Base-by-base conservation (phyloP, 1,140 invertebrate species). In the Apis laboriosa region DNA sequence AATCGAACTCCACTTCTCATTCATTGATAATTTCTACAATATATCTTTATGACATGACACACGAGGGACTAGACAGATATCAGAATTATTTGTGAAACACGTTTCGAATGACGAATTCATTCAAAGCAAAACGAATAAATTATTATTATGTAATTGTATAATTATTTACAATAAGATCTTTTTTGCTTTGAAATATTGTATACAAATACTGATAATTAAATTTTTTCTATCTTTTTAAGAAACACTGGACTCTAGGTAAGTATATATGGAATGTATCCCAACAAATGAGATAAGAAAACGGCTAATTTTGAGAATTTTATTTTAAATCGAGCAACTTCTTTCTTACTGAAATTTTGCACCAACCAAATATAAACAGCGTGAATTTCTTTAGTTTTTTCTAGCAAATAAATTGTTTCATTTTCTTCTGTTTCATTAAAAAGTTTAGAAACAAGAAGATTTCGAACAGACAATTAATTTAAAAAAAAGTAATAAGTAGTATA, bases 11-110 rank as follows among this genome's bases (percentile, higher is more conserved):
- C 34, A 34, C 63, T 56, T 80, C 53, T 58, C 72, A 43, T 81
- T 76, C 73, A 76, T 81, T 68, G 63, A 76, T 76, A 67, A 53
- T 80, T 75, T 24, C 28, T 24, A 28, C 72, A 63, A 74, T 24
- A 15, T 24, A 74, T 63, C n/a, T 34, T 74, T 51, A 2, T 71
- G n/a, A 49, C 19, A 2, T 19, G 19, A 21, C 5, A 19, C 3
- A 21, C 19, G 51, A 58, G 21, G 5, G 15, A 51, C 55, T 49
- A n/a, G 19, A 49, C 2, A 34, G 34, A 17, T 19, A 56, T 17
- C 15, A n/a, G 9, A 66, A 63, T 8, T 21, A 28, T n/a, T 21
- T n/a, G 7, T 56, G 56, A 55, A 49, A 24, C 21, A 49, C 13
- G 34, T 74, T 49, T 68, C 19, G 66, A 15, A n/a, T 11, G 9